These are phyloP conservation scores for Dicrostonyx torquatus DNA, from an alignment of 2,797 vertebrate genomes.

Conservation along the genomic window DNA sequence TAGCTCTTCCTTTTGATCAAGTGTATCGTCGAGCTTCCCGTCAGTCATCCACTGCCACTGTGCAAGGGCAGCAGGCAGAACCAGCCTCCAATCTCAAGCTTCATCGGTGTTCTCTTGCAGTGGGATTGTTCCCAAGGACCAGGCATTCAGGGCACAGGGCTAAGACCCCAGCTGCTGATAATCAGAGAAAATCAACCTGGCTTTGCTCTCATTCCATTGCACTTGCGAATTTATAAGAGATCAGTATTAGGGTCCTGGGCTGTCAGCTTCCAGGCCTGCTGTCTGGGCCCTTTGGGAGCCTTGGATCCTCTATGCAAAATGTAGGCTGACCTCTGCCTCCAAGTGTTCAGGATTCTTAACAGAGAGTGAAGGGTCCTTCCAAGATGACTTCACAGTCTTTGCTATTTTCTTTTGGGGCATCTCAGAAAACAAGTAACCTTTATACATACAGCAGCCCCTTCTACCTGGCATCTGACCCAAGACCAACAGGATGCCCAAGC, in stretches of 20 bases:
- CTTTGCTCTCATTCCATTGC: neutral
- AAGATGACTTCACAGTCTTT: neutral
- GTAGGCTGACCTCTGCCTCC: neutral
- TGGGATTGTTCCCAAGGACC: constrained; percentile 77
- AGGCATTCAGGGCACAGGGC: constrained; percentile 63
- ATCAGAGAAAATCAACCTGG: neutral
- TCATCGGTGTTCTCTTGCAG: constrained; percentile 75
- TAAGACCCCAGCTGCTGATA: constrained; percentile 57
- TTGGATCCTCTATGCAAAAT: neutral
- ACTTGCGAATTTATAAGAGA: neutral
- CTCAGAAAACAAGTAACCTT: neutral
- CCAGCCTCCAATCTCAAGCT: constrained; percentile 72
- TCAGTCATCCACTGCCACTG: constrained; percentile 80
- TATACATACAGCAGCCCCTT: neutral
- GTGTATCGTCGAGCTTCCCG: constrained; percentile 78
- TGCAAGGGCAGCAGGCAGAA: constrained; percentile 72
- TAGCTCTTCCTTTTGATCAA: constrained; percentile 69
- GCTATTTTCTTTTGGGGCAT: neutral
- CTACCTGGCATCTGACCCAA: neutral
- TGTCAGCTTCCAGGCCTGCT: neutral
- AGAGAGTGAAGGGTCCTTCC: neutral
- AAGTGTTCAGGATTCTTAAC: neutral
- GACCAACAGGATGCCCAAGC: neutral
- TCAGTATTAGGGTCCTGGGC: neutral
- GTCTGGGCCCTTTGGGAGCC: neutral